Evolutionary conservation across 2,888 invertebrate species (phyloP).

Genomic region (Lochmaea capreae): DNA sequence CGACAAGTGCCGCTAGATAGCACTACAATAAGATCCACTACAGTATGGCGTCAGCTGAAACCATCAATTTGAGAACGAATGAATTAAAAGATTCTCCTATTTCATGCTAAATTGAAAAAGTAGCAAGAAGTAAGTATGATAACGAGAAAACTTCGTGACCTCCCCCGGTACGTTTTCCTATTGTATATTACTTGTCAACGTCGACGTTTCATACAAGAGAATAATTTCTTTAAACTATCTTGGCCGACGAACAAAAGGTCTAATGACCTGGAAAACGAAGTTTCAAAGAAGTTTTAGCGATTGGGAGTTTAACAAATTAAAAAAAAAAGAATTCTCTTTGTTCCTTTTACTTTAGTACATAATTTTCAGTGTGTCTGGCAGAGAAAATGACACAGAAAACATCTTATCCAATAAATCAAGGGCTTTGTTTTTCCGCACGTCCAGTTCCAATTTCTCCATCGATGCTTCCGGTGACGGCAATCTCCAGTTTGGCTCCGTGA

Average conservation of each 20-base stretch:
- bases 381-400: conserved; percentile 54
- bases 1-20: no score
- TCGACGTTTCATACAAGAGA: not conserved
- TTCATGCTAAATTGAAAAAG: no score
- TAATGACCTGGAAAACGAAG: conserved; percentile 32
- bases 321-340: conserved; percentile 15
- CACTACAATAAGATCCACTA: no score
- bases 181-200: not conserved
- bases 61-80: no score
- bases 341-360: conserved; percentile 49
- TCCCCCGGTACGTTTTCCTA: not conserved
- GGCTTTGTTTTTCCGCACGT: conserved; percentile 62
- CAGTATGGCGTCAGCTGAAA: no score
- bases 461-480: conserved; percentile 58
- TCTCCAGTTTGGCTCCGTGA: conserved; percentile 57
- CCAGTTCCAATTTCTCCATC: conserved; percentile 59
- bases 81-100: no score
- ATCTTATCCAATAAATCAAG: conserved; percentile 57
- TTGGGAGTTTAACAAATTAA: conserved; percentile 26
- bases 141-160: not conserved
- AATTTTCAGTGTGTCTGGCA: conserved; percentile 57
- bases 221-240: not conserved
- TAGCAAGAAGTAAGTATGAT: no score
- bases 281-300: conserved; percentile 23
- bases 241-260: conserved; percentile 8